Evolutionary conservation across 2,797 vertebrate species (phyloP).

Genomic region (Brachyalestes nurse): DNA sequence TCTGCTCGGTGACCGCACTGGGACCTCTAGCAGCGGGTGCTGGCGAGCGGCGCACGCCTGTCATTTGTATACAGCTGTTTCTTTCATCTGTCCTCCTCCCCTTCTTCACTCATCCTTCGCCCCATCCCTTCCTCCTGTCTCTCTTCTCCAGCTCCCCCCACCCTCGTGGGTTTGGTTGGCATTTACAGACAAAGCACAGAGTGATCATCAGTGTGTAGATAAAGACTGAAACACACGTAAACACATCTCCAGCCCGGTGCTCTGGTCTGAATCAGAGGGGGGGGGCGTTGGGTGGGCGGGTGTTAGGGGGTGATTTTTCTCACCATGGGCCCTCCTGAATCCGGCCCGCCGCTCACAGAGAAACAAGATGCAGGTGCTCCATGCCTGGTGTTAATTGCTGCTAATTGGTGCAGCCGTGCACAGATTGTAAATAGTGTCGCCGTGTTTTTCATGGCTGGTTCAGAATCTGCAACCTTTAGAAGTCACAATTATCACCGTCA

Average conservation of each 20-base stretch:
- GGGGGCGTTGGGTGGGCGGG: slow-evolving; percentile 2
- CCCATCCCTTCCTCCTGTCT: slow-evolving; percentile 52
- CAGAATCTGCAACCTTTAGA: slow-evolving; percentile 18
- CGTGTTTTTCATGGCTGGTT: slow-evolving; percentile 30
- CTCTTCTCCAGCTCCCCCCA: slow-evolving; percentile 51
- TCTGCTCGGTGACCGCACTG: slow-evolving; percentile 80
- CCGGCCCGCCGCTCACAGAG: slow-evolving; percentile 48
- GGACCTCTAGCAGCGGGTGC: slow-evolving; percentile 66
- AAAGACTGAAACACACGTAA: slow-evolving; percentile 44
- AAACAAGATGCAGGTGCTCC: slow-evolving; percentile 74
- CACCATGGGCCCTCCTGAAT: slow-evolving; percentile 35
- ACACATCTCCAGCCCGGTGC: slow-evolving; percentile 27
- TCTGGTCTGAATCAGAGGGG: slow-evolving; percentile 28
- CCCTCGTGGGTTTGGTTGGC: slow-evolving; percentile 24
- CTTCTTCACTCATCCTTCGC: slow-evolving; percentile 48
- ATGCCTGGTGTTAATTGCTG: slow-evolving; percentile 81
- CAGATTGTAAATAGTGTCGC: slow-evolving; percentile 54
- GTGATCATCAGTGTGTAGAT: slow-evolving; percentile 50
- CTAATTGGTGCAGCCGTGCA: slow-evolving; percentile 80
- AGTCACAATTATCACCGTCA: not conserved
- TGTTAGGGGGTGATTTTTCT: slow-evolving; percentile 41
- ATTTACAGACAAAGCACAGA: slow-evolving; percentile 51
- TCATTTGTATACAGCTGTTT: slow-evolving; percentile 86
- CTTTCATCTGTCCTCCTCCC: slow-evolving; percentile 73
- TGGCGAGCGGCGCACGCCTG: slow-evolving; percentile 66